These are phyloP conservation scores for Antheraea assamensis DNA, from an alignment of 2,888 invertebrate species.

Conservation along the genomic window DNA sequence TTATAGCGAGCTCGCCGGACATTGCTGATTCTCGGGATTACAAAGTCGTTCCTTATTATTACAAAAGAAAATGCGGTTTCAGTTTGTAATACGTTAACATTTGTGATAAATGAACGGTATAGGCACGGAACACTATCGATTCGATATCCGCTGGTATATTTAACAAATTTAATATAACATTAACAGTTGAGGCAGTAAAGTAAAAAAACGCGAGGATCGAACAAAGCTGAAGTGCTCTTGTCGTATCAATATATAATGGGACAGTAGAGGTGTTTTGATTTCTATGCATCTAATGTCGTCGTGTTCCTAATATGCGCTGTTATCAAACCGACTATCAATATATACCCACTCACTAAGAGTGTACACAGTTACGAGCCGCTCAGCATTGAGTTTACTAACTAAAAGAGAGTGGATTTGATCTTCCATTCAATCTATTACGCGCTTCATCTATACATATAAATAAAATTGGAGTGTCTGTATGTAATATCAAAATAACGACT, in stretches of 20 bases:
- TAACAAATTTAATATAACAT: too few relatives aligned
- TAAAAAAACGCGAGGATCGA: too few relatives aligned
- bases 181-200: too few relatives aligned
- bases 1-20: slow-evolving; percentile 29
- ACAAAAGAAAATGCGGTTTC: neutral
- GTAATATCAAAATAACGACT: too few relatives aligned
- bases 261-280: neutral
- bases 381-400: neutral
- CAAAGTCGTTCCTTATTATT: slow-evolving; percentile 18
- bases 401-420: neutral
- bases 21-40: slow-evolving; percentile 19
- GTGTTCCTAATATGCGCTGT: too few relatives aligned
- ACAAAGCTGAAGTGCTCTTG: neutral
- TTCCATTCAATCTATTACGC: too few relatives aligned
- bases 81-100: neutral
- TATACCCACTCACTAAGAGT: too few relatives aligned
- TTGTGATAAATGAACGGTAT: neutral
- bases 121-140: neutral
- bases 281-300: too few relatives aligned
- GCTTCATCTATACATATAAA: too few relatives aligned
- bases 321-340: too few relatives aligned
- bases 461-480: neutral
- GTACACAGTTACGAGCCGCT: neutral
- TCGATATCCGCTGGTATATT: too few relatives aligned
- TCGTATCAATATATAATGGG: neutral